Conservation (phyloP, 2,113 vertebrate species). For the Grammomys dolichurus region DNA sequence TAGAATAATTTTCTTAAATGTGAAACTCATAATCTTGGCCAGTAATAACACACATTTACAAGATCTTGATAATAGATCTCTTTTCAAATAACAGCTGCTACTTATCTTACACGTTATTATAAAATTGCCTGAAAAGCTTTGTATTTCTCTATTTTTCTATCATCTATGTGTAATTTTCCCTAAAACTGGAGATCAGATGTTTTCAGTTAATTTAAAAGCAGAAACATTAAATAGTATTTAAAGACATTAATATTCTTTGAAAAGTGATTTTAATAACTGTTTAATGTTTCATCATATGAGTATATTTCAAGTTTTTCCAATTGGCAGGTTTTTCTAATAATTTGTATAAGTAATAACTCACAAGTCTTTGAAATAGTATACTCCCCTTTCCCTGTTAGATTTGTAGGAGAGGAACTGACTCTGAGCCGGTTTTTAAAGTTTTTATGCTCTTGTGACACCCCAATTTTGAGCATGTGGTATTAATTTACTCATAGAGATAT, state of each 20-base stretch:
- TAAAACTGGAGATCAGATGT: neutral
- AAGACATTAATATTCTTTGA: neutral
- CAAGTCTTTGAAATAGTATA: conserved; percentile 8
- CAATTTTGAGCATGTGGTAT: conserved; percentile 3
- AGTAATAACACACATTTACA: neutral
- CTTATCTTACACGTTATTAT: conserved; percentile 5
- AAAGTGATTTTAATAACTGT: conserved; percentile 44
- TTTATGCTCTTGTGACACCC: conserved; percentile 12
- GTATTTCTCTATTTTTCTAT: neutral
- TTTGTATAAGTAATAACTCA: conserved; percentile 32
- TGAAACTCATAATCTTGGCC: conserved; percentile 36
- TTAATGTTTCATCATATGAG: neutral
- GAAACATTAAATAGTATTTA: neutral
- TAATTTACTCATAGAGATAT: neutral
- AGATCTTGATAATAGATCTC: neutral
- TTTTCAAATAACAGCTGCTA: neutral
- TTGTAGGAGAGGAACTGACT: conserved; percentile 17
- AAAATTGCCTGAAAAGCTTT: conserved; percentile 42
- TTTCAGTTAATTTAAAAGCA: conserved; percentile 39
- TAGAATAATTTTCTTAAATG: conserved; percentile 20
- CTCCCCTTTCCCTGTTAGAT: neutral
- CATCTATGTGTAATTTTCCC: conserved; percentile 13
- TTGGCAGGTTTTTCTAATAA: conserved; percentile 30
- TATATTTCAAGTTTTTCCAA: conserved; percentile 39
- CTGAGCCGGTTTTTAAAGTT: neutral